Evolutionary conservation across 2,888 invertebrate genomes (phyloP), one percentile per base, ranked within the genome.

Genomic region (Macropis europaea): DNA sequence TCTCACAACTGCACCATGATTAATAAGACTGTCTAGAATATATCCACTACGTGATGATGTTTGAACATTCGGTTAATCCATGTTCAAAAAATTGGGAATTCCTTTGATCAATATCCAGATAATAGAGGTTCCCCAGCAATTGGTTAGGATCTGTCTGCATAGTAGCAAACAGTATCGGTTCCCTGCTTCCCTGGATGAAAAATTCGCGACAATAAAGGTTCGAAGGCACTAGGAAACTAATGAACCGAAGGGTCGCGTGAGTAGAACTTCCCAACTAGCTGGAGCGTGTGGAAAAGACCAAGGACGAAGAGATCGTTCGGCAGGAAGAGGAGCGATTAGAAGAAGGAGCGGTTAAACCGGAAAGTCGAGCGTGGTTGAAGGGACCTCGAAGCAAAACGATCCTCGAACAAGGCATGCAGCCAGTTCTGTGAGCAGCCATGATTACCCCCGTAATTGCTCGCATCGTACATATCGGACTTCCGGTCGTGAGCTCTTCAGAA

Each of bases 281-380:
- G 28, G 38, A 50, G 56, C 50, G 72, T 45, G 66, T 66, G 57
- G 74, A 54, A 52, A 64, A 77, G 59, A 75, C 57, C 82, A 82
- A 82, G 83, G 79, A 72, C 78, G 74, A 69, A 67, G 67, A 64
- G 75, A 75, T 80, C 78, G 70, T 70, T 61, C 60, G 62, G 74
- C 70, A 74, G 82, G 79, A 82, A 81, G 77, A 67, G 69, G 54
- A 73, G 63, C 73, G 79, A 82, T 82, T 76, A 77, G 81, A 77
- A 82, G 77, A 80, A 77, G 75, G 76, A 82, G 84, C 77, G 79
- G 84, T 84, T 82, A 84, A 84, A 83, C 84, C 82, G 81, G 84
- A 84, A 84, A 84, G 79, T 84, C 84, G 82, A 84, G 83, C 80
- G 74, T 64, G 66, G 63, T 54, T 52, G 76, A 72, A 73, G 71